Conservation (phyloP, 1,140 invertebrate species). For the Wiebesia pumilae region DNA sequence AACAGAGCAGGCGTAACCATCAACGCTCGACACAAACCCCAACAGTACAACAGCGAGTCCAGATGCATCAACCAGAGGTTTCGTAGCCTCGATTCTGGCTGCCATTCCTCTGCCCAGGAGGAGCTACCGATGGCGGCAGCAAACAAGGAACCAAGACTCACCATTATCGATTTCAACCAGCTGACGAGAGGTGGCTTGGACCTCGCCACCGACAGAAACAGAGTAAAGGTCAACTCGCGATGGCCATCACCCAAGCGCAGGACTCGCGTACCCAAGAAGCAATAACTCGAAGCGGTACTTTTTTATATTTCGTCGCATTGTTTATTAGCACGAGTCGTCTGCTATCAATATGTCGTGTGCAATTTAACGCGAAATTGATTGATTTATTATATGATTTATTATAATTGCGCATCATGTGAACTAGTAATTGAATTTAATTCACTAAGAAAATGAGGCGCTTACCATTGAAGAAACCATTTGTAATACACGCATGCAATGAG, state of each 20-base stretch:
- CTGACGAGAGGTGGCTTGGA: constrained; percentile 79
- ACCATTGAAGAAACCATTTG: too few relatives aligned
- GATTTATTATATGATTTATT: too few relatives aligned
- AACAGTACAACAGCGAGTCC: constrained; percentile 45
- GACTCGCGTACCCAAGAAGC: background rate
- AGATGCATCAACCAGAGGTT: background rate
- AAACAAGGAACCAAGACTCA: constrained; percentile 76
- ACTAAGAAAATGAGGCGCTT: too few relatives aligned
- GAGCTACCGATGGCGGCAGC: constrained; percentile 1
- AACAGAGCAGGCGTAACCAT: constrained; percentile 61
- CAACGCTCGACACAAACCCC: constrained; percentile 13
- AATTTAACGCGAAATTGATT: too few relatives aligned
- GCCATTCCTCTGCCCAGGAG: too few relatives aligned
- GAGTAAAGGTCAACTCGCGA: constrained; percentile 54
- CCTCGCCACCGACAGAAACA: constrained; percentile 65
- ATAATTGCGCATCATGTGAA: too few relatives aligned
- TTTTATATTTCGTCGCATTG: background rate
- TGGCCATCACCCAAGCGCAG: constrained; percentile 21
- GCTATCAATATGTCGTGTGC: background rate
- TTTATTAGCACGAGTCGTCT: background rate
- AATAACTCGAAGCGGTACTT: background rate
- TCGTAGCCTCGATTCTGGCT: background rate
- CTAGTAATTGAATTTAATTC: too few relatives aligned
- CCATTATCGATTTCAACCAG: constrained; percentile 84
- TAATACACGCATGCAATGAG: too few relatives aligned